These are phyloP conservation scores for Zeuzera pyrina DNA, from an alignment of 2,888 invertebrate genomes.

Conservation along the genomic window DNA sequence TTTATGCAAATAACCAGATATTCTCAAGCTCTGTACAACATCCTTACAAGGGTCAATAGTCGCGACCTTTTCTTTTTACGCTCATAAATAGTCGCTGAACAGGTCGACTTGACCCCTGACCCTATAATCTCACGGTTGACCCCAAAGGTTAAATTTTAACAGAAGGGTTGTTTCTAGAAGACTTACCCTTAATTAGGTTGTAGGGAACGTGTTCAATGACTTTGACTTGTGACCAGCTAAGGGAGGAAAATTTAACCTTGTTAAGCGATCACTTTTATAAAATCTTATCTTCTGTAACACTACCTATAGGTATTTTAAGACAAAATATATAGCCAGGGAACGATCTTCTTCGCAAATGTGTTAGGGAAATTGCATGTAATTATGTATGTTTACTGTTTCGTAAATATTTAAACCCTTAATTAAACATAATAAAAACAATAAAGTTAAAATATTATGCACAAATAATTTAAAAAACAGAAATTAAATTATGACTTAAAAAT, in stretches of 20 bases:
- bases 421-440: too few species aligned
- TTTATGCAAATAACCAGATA: slow-evolving; percentile 39
- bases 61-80: slow-evolving; percentile 44
- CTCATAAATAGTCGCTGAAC: slow-evolving; percentile 38
- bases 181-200: background rate
- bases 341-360: too few species aligned
- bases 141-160: slow-evolving; percentile 10
- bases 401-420: too few species aligned
- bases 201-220: background rate
- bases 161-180: background rate
- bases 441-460: too few species aligned
- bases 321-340: too few species aligned
- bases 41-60: slow-evolving; percentile 46
- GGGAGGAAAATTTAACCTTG: too few species aligned
- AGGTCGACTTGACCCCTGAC: slow-evolving; percentile 50
- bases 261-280: background rate
- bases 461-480: too few species aligned
- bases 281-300: background rate
- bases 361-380: too few species aligned
- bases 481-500: too few species aligned
- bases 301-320: too few species aligned
- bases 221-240: too few species aligned
- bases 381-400: too few species aligned
- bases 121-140: slow-evolving; percentile 52
- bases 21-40: slow-evolving; percentile 20